Conservation (phyloP, 2,797 vertebrate species). For the Liasis olivaceus region DNA sequence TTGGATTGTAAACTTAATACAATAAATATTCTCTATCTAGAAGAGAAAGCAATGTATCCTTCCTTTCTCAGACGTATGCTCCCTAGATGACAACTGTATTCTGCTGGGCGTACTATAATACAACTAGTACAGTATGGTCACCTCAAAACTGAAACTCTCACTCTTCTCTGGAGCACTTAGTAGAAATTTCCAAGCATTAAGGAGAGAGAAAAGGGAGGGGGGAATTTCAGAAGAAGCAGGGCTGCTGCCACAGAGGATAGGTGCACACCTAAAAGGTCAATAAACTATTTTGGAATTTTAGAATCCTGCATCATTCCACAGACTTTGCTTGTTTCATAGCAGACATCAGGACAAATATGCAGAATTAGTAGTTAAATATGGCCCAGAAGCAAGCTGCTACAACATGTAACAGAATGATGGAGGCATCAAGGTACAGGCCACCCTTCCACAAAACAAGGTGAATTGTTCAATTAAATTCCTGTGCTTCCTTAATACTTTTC, state of each 20-base stretch:
- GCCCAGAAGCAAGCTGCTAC: neutral
- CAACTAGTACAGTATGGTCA: too few relatives aligned
- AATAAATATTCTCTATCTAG: neutral
- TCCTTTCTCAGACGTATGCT: neutral
- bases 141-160: neutral
- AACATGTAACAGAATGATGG: neutral
- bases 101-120: neutral
- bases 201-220: neutral
- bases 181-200: neutral
- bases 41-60: neutral
- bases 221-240: neutral
- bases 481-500: neutral
- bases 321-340: neutral
- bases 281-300: neutral
- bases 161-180: neutral
- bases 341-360: neutral
- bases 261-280: neutral
- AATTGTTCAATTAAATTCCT: neutral
- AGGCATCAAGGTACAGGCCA: neutral
- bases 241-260: neutral
- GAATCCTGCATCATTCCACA: neutral
- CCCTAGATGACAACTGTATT: neutral
- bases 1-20: neutral
- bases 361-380: neutral
- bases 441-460: neutral